Evolutionary conservation across 23 tunicate genomes (phyloP).

Genomic region (Styela plicata): DNA sequence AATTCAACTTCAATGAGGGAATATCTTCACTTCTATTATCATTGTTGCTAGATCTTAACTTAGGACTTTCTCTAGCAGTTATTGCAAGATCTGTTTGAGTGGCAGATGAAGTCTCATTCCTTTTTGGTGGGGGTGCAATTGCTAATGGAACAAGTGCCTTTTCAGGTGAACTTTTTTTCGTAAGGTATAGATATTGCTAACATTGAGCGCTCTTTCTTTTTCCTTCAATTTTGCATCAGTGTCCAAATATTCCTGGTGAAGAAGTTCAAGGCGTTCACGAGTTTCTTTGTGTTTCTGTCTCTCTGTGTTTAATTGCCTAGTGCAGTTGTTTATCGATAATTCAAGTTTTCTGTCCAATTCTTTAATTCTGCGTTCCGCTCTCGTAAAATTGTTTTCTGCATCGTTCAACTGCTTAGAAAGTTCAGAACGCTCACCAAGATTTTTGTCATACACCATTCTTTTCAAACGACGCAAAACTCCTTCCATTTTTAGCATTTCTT

Average conservation of each 20-base stretch:
- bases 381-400: constrained; percentile 48
- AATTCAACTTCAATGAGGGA: not conserved
- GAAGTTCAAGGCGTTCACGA: constrained; percentile 24
- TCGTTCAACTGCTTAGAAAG: constrained; percentile 51
- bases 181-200: constrained; percentile 73
- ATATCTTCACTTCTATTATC: not conserved
- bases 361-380: constrained; percentile 53
- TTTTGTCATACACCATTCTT: constrained; percentile 63
- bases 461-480: constrained; percentile 51
- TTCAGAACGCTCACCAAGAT: constrained; percentile 76
- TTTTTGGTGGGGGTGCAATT: not conserved
- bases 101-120: not conserved
- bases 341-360: constrained; percentile 67
- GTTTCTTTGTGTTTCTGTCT: constrained; percentile 48
- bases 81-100: not conserved
- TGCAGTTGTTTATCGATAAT: constrained; percentile 44
- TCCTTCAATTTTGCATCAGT: constrained; percentile 57
- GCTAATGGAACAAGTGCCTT: constrained; percentile 17
- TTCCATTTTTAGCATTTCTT: constrained; percentile 70
- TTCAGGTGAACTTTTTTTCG: constrained; percentile 40
- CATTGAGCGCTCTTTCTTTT: constrained; percentile 78
- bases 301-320: constrained; percentile 54
- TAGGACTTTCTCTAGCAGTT: not conserved
- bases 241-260: constrained; percentile 31
- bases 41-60: not conserved